Percentiles rank a stretch among this genome's conserved stretches.
phyloP scores from a whole-genome alignment of 2,113 vertebrate genomes.

The Phaethon lepturus region DNA sequence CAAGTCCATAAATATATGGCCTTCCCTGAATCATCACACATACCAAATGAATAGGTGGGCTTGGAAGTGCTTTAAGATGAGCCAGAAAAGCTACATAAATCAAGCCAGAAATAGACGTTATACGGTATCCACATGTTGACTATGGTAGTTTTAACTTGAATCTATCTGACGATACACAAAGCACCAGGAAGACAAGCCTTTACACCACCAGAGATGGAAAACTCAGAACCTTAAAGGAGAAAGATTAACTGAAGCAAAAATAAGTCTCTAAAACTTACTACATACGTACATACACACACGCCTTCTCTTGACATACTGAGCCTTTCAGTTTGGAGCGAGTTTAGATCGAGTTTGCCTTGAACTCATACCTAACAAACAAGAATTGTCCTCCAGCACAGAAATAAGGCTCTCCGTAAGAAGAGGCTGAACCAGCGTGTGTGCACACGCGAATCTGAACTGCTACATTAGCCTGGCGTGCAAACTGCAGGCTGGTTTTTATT shows the following conservation, averaged over 20 bases:
- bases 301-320: not conserved
- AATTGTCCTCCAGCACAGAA: not conserved
- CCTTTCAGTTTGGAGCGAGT: not conserved
- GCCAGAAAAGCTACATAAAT: not conserved
- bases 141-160: not conserved
- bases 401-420: not conserved
- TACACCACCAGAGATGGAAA: fast-evolving
- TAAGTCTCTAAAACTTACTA: not conserved
- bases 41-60: no score
- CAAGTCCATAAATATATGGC: not conserved
- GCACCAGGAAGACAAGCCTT: not conserved
- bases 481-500: fast-evolving
- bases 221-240: not conserved
- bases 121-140: not conserved
- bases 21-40: not conserved
- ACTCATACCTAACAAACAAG: not conserved
- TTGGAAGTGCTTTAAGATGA: not conserved
- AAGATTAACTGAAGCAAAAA: not conserved
- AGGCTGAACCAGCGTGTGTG: fast-evolving
- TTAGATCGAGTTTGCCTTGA: not conserved
- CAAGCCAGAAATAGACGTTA: not conserved
- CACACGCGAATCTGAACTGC: fast-evolving
- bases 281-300: no score
- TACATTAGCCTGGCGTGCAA: not conserved
- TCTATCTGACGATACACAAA: not conserved